These are phyloP conservation scores for Addax nasomaculatus DNA, from an alignment of 2,113 vertebrate genomes.

Conservation along the genomic window DNA sequence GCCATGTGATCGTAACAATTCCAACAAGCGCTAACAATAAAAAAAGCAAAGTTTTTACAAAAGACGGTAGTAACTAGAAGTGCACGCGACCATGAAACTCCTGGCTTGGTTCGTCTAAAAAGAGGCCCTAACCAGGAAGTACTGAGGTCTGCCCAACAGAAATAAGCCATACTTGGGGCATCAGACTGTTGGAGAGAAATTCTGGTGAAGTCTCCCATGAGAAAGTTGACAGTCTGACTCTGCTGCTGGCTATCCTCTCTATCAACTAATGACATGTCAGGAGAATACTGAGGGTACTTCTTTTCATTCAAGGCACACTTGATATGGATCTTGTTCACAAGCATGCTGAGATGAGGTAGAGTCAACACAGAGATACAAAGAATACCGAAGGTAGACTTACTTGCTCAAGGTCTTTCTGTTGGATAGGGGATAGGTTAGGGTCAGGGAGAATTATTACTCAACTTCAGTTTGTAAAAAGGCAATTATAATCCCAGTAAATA, in stretches of 20 bases:
- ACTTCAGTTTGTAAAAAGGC: not conserved
- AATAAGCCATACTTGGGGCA: not conserved
- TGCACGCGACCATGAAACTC: not conserved
- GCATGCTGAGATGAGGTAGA: not conserved
- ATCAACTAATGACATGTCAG: not conserved
- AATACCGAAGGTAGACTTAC: not conserved
- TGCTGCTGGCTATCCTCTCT: not conserved
- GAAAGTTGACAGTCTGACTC: not conserved
- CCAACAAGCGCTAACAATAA: not conserved
- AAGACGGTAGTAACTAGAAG: not conserved
- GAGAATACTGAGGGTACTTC: not conserved
- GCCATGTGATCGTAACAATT: not conserved
- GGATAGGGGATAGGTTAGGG: not conserved
- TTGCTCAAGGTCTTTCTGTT: not conserved
- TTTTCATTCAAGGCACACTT: not conserved
- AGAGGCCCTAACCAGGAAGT: not conserved
- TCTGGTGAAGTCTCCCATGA: not conserved
- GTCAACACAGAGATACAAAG: not conserved
- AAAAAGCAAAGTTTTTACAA: not conserved
- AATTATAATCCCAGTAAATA: not conserved
- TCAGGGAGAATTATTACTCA: not conserved
- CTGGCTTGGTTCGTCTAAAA: not conserved
- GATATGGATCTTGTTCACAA: not conserved
- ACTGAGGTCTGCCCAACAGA: not conserved
- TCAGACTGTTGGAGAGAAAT: not conserved